phyloP scores from a whole-genome alignment of 2,888 invertebrate species.

The Spilosoma lubricipeda region DNA sequence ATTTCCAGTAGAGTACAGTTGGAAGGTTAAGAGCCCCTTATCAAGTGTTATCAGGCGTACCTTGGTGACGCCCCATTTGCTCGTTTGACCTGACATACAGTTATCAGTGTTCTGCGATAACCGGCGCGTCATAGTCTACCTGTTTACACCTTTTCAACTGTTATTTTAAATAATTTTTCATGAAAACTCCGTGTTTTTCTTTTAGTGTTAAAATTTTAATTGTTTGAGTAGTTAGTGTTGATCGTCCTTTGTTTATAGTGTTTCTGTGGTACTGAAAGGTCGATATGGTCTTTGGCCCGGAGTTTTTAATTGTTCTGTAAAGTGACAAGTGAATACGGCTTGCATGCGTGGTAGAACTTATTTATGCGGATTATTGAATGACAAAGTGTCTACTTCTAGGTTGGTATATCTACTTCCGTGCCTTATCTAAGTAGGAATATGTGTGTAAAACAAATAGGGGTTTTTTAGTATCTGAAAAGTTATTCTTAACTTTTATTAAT shows the following conservation, averaged over 20 bases:
- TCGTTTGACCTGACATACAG: conserved; percentile 86
- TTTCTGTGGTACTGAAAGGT: conserved; percentile 27
- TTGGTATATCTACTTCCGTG: conserved; percentile 3
- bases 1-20: conserved; percentile 67
- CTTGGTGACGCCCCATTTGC: conserved; percentile 82
- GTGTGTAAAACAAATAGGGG: not conserved
- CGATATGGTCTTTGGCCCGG: conserved; percentile 29
- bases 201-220: not conserved
- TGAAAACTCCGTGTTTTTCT: conserved; percentile 11
- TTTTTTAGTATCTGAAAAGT: not conserved
- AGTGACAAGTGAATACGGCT: conserved; percentile 35
- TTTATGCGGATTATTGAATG: conserved; percentile 24
- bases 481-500: not conserved
- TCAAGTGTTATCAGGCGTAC: conserved; percentile 80
- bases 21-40: conserved; percentile 86
- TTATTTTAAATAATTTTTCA: conserved; percentile 36
- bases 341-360: conserved; percentile 23
- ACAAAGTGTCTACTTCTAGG: conserved; percentile 20
- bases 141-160: conserved; percentile 77
- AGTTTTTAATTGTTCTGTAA: conserved; percentile 28
- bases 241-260: conserved; percentile 14
- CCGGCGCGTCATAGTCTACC: conserved; percentile 76
- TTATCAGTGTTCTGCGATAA: conserved; percentile 85
- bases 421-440: not conserved
- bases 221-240: conserved; percentile 8